These are phyloP conservation scores for Salvelinus namaycush DNA, from an alignment of 2,113 vertebrate genomes.

Conservation along the genomic window DNA sequence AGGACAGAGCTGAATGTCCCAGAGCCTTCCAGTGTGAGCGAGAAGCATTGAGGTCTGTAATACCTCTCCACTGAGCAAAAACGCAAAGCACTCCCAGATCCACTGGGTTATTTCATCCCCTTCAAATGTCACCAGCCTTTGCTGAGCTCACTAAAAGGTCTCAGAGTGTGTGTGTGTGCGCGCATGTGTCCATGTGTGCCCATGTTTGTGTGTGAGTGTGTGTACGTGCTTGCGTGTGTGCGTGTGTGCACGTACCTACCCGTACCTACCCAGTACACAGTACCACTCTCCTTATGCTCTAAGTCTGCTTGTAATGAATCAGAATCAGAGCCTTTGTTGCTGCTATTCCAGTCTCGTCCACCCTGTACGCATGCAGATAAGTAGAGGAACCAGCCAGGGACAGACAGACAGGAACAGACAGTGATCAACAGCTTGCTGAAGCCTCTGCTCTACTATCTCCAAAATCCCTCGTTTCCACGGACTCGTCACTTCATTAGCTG, in stretches of 20 bases:
- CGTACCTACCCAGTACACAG: too few species aligned
- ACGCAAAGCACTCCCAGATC: neutral
- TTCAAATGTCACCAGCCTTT: constrained; percentile 14
- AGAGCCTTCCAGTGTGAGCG: neutral
- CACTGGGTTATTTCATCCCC: neutral
- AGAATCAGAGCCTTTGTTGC: neutral
- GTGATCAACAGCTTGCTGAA: constrained; percentile 4
- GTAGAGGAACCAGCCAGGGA: neutral
- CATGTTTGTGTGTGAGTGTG: neutral
- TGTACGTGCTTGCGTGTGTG: neutral
- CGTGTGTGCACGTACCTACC: neutral
- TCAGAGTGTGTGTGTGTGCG: neutral
- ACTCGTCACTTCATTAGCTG: neutral
- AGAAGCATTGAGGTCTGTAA: neutral
- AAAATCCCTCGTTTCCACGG: neutral
- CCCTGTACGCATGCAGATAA: neutral
- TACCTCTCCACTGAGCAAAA: neutral
- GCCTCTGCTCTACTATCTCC: neutral
- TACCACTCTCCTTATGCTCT: neutral
- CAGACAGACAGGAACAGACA: neutral
- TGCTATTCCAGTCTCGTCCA: neutral
- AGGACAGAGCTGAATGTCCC: neutral
- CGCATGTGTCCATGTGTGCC: neutral
- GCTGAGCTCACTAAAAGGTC: constrained; percentile 9
- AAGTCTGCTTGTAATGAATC: neutral